phyloP scores from a whole-genome alignment of 2,797 vertebrate species.

The Peromyscus melanophrys region DNA sequence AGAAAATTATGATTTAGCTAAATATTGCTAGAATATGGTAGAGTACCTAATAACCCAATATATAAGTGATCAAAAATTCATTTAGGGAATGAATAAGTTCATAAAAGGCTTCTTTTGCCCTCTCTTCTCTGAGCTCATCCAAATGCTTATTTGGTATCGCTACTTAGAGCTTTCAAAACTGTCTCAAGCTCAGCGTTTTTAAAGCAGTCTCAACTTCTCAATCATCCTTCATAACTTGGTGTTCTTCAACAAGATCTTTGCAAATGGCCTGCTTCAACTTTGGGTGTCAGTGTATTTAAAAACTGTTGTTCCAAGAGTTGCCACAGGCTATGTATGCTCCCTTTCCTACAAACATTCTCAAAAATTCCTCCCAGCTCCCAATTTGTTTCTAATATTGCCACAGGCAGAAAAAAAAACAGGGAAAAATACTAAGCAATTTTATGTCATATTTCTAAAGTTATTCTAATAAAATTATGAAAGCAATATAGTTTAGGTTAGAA shows the following conservation, averaged over 20 bases:
- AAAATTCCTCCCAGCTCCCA: background rate
- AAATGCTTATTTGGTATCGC: background rate
- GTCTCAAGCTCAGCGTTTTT: background rate
- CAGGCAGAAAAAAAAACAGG: background rate
- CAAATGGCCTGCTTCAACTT: background rate
- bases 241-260: background rate
- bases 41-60: background rate
- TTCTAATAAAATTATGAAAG: constrained; percentile 35
- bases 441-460: constrained; percentile 31
- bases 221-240: background rate
- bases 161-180: background rate
- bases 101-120: background rate
- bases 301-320: background rate
- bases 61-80: background rate
- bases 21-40: background rate
- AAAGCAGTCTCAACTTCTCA: background rate
- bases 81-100: background rate
- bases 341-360: background rate
- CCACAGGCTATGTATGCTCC: background rate
- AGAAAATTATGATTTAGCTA: constrained; percentile 10
- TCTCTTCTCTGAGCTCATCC: background rate
- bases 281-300: background rate
- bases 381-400: background rate
- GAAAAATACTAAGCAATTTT: background rate
- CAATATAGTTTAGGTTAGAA: constrained; percentile 22